A percentile compares a stretch with the other conserved stretches of the same genome.
Evolutionary conservation across 2,888 invertebrate species (phyloP).

Genomic region (Athalia cordata): DNA sequence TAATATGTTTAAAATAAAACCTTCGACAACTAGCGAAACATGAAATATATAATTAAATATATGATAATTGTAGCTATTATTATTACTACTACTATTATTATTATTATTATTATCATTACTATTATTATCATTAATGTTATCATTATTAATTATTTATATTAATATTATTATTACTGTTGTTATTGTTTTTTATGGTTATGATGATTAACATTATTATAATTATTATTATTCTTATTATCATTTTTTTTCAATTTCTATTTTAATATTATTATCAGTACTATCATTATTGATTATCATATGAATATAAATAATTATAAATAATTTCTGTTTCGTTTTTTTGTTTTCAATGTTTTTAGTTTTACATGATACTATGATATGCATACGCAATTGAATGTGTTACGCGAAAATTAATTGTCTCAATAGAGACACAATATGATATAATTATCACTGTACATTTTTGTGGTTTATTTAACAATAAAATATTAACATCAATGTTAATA

Average conservation of each 20-base stretch:
- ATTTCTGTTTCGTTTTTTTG: slow-evolving; percentile 54
- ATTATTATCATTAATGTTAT: slow-evolving; percentile 75
- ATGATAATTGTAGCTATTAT: slow-evolving; percentile 64
- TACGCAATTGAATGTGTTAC: slow-evolving; percentile 69
- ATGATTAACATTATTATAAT: slow-evolving; percentile 66
- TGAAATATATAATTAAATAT: slow-evolving; percentile 67
- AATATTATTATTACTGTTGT: slow-evolving; percentile 61
- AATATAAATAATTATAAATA: slow-evolving; percentile 65
- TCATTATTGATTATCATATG: slow-evolving; percentile 61
- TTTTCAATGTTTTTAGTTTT: slow-evolving; percentile 50
- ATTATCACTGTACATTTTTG: slow-evolving; percentile 73
- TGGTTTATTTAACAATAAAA: slow-evolving; percentile 73
- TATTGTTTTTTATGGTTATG: slow-evolving; percentile 67
- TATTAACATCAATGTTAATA: slow-evolving; percentile 66
- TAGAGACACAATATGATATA: slow-evolving; percentile 63
- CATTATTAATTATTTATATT: slow-evolving; percentile 72
- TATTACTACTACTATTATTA: slow-evolving; percentile 59
- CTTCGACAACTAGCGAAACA: slow-evolving; percentile 63
- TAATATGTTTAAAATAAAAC: slow-evolving; percentile 44
- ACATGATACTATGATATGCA: slow-evolving; percentile 52
- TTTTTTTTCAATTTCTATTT: slow-evolving; percentile 57
- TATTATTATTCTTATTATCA: slow-evolving; percentile 57
- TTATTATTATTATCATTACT: slow-evolving; percentile 55
- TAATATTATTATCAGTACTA: slow-evolving; percentile 59
- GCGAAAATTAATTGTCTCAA: slow-evolving; percentile 64